Conservation (phyloP, 2,113 vertebrate species). For the Mohoua ochrocephala region DNA sequence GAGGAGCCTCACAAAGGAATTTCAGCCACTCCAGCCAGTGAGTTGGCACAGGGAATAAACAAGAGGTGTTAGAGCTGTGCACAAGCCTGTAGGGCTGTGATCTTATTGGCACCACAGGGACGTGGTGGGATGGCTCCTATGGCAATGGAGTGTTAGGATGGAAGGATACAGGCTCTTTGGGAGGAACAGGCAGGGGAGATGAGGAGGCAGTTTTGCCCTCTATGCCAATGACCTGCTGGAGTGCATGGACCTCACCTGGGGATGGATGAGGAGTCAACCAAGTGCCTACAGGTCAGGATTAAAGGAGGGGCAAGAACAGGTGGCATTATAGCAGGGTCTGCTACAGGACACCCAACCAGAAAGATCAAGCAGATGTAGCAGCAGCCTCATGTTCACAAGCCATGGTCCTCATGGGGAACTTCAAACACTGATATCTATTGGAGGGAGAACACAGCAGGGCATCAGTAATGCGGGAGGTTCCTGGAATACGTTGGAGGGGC, state of each 20-base stretch:
- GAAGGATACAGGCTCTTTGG: background rate
- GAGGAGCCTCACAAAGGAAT: background rate
- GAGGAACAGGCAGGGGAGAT: background rate
- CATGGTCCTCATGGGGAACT: background rate
- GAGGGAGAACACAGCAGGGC: background rate
- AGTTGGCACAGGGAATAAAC: background rate
- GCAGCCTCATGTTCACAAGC: background rate
- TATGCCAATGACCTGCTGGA: background rate
- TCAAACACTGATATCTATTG: background rate
- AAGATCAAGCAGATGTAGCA: background rate
- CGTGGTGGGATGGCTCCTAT: background rate
- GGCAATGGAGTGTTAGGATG: background rate
- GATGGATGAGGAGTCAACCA: background rate
- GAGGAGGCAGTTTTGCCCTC: background rate
- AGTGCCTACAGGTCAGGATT: background rate
- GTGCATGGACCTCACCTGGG: background rate
- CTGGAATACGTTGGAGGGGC: background rate
- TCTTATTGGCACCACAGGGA: background rate
- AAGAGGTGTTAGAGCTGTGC: background rate
- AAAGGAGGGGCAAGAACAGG: background rate
- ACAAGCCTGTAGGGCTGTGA: background rate
- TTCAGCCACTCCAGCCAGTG: background rate
- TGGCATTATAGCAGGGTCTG: background rate
- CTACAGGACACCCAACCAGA: background rate
- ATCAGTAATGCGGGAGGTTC: background rate